phyloP scores from a whole-genome alignment of 92 coral and sea anemone genomes.

The Siderastrea radians region DNA sequence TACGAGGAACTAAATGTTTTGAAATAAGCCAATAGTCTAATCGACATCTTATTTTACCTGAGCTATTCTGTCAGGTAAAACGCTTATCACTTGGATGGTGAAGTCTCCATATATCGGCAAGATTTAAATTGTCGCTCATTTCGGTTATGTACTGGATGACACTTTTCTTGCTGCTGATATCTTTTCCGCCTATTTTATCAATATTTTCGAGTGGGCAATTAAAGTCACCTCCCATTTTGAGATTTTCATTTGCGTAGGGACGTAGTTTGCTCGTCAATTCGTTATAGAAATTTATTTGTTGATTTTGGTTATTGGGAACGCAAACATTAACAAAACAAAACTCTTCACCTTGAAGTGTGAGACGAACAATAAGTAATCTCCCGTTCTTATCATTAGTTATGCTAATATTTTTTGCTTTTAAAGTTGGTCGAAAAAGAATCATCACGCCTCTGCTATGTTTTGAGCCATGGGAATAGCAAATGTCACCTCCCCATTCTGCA shows the following conservation, averaged over 20 bases:
- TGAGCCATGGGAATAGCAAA: too few species aligned
- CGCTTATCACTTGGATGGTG: constrained; percentile 29
- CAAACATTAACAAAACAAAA: neutral
- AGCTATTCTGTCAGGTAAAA: constrained; percentile 37
- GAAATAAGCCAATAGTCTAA: constrained; percentile 54
- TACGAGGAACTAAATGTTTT: constrained; percentile 11
- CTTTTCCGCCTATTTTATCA: constrained; percentile 50
- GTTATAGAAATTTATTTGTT: constrained; percentile 6
- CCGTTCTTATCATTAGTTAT: too few species aligned
- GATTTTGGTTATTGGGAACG: constrained; percentile 13
- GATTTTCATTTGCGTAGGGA: constrained; percentile 25
- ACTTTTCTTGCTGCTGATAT: constrained; percentile 6
- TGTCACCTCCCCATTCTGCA: too few species aligned
- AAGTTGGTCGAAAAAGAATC: neutral
- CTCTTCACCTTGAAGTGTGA: too few species aligned
- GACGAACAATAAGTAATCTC: too few species aligned
- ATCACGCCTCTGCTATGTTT: neutral
- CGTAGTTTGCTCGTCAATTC: constrained; percentile 15
- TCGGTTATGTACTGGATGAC: constrained; percentile 4
- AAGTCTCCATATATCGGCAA: constrained; percentile 48
- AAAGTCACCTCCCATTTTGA: constrained; percentile 42
- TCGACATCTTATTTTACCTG: constrained; percentile 42
- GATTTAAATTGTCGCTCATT: constrained; percentile 11
- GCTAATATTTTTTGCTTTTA: neutral
- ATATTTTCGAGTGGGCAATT: constrained; percentile 37